Conservation (phyloP, 92 coral and sea anemone species). For the Umimayanthus kanabou region DNA sequence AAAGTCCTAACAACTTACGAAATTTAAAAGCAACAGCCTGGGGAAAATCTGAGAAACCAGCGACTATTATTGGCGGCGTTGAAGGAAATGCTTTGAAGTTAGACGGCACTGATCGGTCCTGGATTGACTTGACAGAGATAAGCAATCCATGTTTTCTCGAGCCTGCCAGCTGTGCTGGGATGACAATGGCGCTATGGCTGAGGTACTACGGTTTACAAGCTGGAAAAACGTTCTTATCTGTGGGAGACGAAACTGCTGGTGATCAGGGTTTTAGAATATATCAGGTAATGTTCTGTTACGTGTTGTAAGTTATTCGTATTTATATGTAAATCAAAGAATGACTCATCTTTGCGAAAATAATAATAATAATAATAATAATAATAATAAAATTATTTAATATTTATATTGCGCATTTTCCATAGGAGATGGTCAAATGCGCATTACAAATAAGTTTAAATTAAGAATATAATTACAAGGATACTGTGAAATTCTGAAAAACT, state of each 20-base stretch:
- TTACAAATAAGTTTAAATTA: too few species aligned
- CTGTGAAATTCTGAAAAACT: too few species aligned
- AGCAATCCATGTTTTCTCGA: slow-evolving; percentile 5
- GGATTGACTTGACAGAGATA: slow-evolving; percentile 14
- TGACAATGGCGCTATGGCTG: slow-evolving; percentile 28
- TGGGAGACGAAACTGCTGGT: slow-evolving; percentile 3
- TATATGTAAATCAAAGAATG: not conserved
- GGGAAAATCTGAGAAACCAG: slow-evolving; percentile 4
- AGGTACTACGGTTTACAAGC: not conserved
- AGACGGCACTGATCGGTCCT: slow-evolving; percentile 4
- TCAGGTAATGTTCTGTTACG: slow-evolving; percentile 14
- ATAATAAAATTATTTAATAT: too few species aligned
- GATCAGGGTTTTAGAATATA: slow-evolving; percentile 34
- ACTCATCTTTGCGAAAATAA: too few species aligned
- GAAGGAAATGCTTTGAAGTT: slow-evolving; percentile 29
- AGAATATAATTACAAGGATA: too few species aligned
- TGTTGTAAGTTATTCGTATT: not conserved
- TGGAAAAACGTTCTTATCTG: slow-evolving; percentile 25
- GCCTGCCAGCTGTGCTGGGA: not conserved
- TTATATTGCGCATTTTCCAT: too few species aligned
- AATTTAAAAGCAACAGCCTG: slow-evolving; percentile 15
- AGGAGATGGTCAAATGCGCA: too few species aligned
- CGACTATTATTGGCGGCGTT: slow-evolving; percentile 4
- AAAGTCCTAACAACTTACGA: slow-evolving; percentile 2
- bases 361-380: too few species aligned